phyloP scores from a whole-genome alignment of 2,888 invertebrate species.

The Drosophila pullipes region DNA sequence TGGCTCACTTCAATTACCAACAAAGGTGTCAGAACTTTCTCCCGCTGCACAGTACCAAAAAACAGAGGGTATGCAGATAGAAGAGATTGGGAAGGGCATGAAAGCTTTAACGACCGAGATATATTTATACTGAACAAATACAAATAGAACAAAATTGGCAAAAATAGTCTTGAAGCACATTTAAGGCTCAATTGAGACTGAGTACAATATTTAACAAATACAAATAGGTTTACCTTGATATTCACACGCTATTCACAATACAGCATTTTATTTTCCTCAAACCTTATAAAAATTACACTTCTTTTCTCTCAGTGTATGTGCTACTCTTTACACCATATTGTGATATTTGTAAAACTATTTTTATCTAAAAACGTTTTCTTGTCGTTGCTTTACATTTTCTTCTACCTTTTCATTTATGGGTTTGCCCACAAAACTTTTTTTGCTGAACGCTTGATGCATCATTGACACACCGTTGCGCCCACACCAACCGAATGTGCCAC shows the following conservation, averaged over 20 bases:
- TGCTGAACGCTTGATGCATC: conserved; percentile 76
- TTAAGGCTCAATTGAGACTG: neutral
- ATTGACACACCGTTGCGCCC: conserved; percentile 70
- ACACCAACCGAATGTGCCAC: conserved; percentile 18
- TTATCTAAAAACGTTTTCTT: conserved; percentile 71
- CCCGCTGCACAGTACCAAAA: conserved; percentile 9
- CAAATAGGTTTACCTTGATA: neutral
- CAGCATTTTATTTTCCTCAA: neutral
- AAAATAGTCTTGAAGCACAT: neutral
- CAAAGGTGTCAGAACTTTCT: conserved; percentile 41
- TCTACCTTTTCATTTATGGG: conserved; percentile 45
- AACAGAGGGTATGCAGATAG: neutral
- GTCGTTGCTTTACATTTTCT: conserved; percentile 32
- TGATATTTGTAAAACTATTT: conserved; percentile 74
- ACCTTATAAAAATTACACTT: neutral
- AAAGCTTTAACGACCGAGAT: neutral
- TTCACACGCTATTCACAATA: neutral
- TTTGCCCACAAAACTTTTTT: conserved; percentile 40
- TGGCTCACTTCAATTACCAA: conserved; percentile 66
- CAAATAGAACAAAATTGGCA: neutral
- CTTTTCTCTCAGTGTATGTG: conserved; percentile 27
- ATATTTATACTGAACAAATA: neutral
- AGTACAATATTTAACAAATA: neutral
- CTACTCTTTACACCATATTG: conserved; percentile 34
- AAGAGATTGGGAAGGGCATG: neutral